These are phyloP conservation scores for Sorex maritimensis DNA, from an alignment of 2,797 vertebrate genomes.

Conservation along the genomic window DNA sequence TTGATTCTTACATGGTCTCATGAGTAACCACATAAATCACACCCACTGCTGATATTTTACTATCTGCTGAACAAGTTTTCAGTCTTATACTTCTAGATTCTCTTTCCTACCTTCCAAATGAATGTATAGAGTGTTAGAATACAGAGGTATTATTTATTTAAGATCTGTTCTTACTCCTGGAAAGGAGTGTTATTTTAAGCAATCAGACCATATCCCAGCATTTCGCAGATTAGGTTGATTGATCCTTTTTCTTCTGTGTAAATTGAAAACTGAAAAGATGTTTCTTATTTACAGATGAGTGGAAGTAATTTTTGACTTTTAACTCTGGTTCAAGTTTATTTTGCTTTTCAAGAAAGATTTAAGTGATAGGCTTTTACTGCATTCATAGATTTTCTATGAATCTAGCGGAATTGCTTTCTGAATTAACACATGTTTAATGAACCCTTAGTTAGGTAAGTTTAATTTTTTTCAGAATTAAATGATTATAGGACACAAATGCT, in stretches of 20 bases:
- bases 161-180: not conserved
- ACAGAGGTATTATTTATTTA: not conserved
- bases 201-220: not conserved
- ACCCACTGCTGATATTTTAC: not conserved
- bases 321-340: slow-evolving; percentile 2
- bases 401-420: slow-evolving; percentile 45
- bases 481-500: not conserved
- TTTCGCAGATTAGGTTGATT: slow-evolving; percentile 29
- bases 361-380: slow-evolving; percentile 31
- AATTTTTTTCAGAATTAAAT: slow-evolving; percentile 65
- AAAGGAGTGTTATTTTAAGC: slow-evolving; percentile 39
- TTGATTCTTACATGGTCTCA: not conserved
- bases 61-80: not conserved
- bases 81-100: not conserved
- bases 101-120: not conserved
- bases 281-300: slow-evolving; percentile 56
- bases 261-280: slow-evolving; percentile 45
- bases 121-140: slow-evolving; percentile 32
- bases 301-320: slow-evolving; percentile 9
- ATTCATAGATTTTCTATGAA: slow-evolving; percentile 52
- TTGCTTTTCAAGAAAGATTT: slow-evolving; percentile 59
- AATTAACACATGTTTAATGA: slow-evolving; percentile 44
- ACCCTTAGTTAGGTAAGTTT: slow-evolving; percentile 11
- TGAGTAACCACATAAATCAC: rapidly evolving
- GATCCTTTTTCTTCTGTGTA: slow-evolving; percentile 26